phyloP scores from a whole-genome alignment of 1,140 invertebrate species.

The Cherax quadricarinatus region DNA sequence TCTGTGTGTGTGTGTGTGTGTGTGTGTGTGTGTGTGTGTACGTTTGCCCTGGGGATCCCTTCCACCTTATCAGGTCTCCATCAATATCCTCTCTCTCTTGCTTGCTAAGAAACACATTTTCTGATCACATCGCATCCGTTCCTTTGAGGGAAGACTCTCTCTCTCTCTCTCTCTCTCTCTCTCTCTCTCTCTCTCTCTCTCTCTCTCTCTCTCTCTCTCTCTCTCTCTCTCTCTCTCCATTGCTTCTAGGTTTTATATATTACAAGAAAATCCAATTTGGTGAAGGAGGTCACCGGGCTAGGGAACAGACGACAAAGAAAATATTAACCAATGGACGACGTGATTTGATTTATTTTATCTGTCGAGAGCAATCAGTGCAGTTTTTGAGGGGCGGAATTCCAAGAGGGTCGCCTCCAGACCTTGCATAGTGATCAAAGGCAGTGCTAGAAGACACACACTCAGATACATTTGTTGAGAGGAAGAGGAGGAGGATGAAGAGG shows the following conservation, averaged over 20 bases:
- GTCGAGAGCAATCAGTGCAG: neutral
- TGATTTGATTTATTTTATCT: neutral
- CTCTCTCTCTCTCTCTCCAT: too few relatives aligned
- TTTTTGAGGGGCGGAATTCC: neutral
- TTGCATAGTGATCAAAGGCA: neutral
- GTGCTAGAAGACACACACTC: neutral
- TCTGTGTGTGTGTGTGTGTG: too few relatives aligned
- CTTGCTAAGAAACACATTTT: constrained; percentile 13
- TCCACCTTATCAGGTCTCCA: neutral
- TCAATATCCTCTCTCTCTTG: neutral
- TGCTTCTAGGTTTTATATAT: constrained; percentile 1
- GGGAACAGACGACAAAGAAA: neutral
- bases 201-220: too few relatives aligned
- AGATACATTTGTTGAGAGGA: neutral
- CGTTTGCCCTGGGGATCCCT: neutral
- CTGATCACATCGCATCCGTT: constrained; percentile 11
- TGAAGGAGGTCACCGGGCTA: neutral
- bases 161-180: too few relatives aligned
- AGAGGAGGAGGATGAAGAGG: too few relatives aligned
- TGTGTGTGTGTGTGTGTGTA: too few relatives aligned
- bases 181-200: too few relatives aligned
- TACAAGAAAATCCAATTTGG: constrained; percentile 7
- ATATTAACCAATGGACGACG: neutral
- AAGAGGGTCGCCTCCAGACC: neutral
- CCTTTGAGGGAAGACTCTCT: neutral